Base-by-base conservation (phyloP, 1,140 invertebrate species). In the Papilio polyxenes region DNA sequence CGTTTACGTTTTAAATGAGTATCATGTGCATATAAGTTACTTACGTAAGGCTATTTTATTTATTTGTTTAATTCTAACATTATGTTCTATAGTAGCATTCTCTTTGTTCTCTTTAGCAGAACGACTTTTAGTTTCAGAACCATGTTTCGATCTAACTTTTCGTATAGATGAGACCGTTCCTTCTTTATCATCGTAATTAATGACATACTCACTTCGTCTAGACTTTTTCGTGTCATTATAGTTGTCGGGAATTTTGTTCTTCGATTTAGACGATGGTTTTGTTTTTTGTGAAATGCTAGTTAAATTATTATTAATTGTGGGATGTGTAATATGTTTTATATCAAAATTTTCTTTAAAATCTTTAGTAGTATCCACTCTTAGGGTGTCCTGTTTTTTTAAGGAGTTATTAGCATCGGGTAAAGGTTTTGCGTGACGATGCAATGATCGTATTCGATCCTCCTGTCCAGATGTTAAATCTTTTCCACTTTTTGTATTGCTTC, bases 111-210 rank as follows among this genome's bases (percentile, higher is more conserved):
- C 88, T 77, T 89, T 87, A 87, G 84, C 84, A 11, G 87, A 80
- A 65, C 85, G 84, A 53, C 88, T 88, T 85, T 90, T 93, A 87
- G 84, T 88, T 80, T 83, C 89, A 75, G 89, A 83, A 20, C 83
- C 83, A 83, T 85, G 86, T 81, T 88, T 87, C 76, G 87, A 62
- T 84, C 84, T 89, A 56, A 94, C 86, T 91, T 94, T 93, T 62
- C 90, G 88, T 80, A 94, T 83, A 9, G 93, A 94, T 31, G 93
- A 91, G 4, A 94, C 90, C n/a, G 92, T 93, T 82, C 93, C 93
- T 82, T 94, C 93, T 89, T 94, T 94, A 80, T 94, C 93, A 72
- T 94, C 91, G 75, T 94, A 94, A 83, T 94, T 94, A 76, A 94
- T 93, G 7, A 94, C 90, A 80, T 94, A 94, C 88, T 92, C 91